Conservation (phyloP, 2,797 vertebrate species). For the Enteromius trimaculatus region DNA sequence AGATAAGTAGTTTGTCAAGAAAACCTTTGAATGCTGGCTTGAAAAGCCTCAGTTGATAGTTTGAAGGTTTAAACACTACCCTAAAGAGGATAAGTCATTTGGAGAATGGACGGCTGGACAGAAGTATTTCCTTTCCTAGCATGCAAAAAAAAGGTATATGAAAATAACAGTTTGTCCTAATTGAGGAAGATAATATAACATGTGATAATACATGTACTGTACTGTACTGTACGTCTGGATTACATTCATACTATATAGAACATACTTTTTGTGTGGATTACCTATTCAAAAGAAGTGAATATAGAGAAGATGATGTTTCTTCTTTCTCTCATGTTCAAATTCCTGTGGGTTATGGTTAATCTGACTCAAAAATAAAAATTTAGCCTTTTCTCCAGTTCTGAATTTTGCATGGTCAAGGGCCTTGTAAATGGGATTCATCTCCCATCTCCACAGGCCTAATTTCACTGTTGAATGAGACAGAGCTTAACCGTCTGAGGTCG, state of each 20-base stretch:
- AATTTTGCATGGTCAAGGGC: constrained; percentile 27
- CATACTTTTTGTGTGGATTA: background rate
- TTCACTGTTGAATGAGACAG: constrained; percentile 73
- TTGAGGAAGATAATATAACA: background rate
- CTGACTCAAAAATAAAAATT: background rate
- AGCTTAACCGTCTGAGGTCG: no score
- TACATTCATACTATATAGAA: background rate
- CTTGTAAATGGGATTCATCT: constrained; percentile 40
- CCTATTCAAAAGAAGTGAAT: background rate
- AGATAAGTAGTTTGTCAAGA: background rate
- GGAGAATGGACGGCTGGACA: background rate
- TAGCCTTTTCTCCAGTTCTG: background rate
- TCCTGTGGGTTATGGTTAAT: background rate
- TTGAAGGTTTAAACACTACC: background rate
- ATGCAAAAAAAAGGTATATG: background rate
- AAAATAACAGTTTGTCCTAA: background rate
- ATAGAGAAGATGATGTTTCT: background rate
- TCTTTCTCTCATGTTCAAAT: background rate
- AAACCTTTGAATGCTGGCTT: background rate
- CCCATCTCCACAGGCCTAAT: constrained; percentile 70
- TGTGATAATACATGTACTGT: background rate
- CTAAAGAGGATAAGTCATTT: background rate
- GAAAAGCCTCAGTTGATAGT: background rate
- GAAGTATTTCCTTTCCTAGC: background rate
- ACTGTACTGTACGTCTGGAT: background rate